Percentiles rank a stretch among this genome's conserved stretches.
Conservation (phyloP, 2,888 invertebrate genomes). For the Drosophila rellima region DNA sequence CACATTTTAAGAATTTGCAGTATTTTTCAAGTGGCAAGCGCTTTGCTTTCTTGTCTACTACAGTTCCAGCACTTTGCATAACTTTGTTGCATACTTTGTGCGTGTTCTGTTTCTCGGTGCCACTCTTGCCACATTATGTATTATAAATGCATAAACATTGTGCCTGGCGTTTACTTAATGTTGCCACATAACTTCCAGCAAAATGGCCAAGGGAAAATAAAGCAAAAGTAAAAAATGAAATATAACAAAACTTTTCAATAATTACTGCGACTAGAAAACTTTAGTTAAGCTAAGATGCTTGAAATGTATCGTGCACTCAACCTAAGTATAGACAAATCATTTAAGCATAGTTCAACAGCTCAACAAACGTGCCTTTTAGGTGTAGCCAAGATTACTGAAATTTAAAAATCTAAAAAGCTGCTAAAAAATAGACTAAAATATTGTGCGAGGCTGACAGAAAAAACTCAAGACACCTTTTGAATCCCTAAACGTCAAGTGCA, state of each 20-base stretch:
- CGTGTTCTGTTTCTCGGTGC: constrained; percentile 33
- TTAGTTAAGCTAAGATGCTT: constrained; percentile 9
- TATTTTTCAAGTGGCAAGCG: constrained; percentile 76
- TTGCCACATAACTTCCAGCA: constrained; percentile 60
- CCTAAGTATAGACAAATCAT: constrained; percentile 6
- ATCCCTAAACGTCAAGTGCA: constrained; percentile 11
- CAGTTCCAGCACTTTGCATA: constrained; percentile 76
- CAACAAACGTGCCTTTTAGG: not conserved
- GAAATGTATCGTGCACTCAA: constrained; percentile 14
- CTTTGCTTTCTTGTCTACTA: constrained; percentile 59
- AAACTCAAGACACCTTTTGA: constrained; percentile 12
- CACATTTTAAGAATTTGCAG: constrained; percentile 38
- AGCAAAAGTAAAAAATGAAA: constrained; percentile 11
- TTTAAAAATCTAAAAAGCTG: not conserved
- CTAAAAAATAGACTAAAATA: not conserved
- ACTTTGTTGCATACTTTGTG: constrained; percentile 78
- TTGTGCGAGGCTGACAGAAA: constrained; percentile 3
- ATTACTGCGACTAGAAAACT: constrained; percentile 43
- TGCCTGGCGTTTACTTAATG: constrained; percentile 78
- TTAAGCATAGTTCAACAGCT: not conserved
- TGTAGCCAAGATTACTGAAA: not conserved
- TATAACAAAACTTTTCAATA: constrained; percentile 62
- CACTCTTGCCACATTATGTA: constrained; percentile 63
- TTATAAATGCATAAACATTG: constrained; percentile 80
- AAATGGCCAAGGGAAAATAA: not conserved